Evolutionary conservation across 1,140 invertebrate genomes (phyloP), one percentile per base, ranked within the genome.

Genomic region (Anoplophora glabripennis): DNA sequence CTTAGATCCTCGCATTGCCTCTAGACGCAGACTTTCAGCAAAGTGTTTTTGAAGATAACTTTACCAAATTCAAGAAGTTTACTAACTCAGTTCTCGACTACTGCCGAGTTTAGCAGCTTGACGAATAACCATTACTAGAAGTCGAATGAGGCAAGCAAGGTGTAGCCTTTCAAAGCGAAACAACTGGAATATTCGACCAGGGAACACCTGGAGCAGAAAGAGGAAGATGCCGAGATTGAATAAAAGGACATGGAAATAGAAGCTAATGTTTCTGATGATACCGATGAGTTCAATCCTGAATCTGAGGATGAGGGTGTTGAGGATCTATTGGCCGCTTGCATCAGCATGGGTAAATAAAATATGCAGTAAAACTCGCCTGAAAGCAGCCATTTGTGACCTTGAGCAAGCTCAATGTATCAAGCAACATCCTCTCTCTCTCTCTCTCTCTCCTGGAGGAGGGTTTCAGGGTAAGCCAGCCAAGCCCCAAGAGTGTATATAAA

Each of bases 41-140:
- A 1, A 89, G 87, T 54, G 84, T 90, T 49, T 91, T 91, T 67
- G 88, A 89, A 75, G 89, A 93, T 77, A 83, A 86, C n/a, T 78
- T 89, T 1, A 84, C 84, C 2, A 84, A 84, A 12, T 94, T 91
- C 74, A 86, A 90, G 67, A 76, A 88, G 89, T 54, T 93, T 90
- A 0, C 91, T 91, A 0, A 83, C 86, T 7, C 84, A 86, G 66
- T 90, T 92, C 71, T 93, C 90, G 0, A 84, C 83, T 9, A 84
- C 85, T 10, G 93, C 89, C 9, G 91, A 89, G 73, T 78, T 91
- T 3, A 89, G 87, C 72, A 88, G 87, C 58, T 80, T 93, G 14
- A 91, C 88, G 17, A 86, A 91, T 34, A 88, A 90, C 64, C 87
- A 89, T 65, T 82, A 85, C 59, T 73, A 73, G 15, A 68, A 69